These are phyloP conservation scores for Orthonyx spaldingii DNA, from an alignment of 2,113 vertebrate genomes.

Conservation along the genomic window DNA sequence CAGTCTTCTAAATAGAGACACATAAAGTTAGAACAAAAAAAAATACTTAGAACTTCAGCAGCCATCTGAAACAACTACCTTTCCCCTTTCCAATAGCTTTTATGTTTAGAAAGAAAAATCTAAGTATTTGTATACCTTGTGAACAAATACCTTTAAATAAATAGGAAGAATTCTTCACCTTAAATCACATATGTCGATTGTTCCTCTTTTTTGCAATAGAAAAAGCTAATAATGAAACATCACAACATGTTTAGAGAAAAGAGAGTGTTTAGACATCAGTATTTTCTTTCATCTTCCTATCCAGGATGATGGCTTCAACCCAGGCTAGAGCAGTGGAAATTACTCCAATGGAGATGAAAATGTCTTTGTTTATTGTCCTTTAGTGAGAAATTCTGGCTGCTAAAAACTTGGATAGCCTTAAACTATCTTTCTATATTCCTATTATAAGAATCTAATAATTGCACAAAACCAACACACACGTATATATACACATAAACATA, in stretches of 20 bases:
- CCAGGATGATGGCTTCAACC: neutral
- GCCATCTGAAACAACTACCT: neutral
- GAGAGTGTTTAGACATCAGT: neutral
- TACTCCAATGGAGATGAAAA: neutral
- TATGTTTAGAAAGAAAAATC: neutral
- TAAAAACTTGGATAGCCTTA: neutral
- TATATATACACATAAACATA: neutral
- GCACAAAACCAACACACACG: neutral
- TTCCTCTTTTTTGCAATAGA: neutral
- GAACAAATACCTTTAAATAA: neutral
- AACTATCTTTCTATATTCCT: neutral
- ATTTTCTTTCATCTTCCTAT: neutral
- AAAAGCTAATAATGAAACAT: neutral
- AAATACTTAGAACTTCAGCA: neutral
- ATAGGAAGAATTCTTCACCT: neutral
- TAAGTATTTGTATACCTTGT: neutral
- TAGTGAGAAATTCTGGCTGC: neutral
- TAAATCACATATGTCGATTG: neutral
- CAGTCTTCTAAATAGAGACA: neutral
- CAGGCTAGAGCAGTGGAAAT: neutral
- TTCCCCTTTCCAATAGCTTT: neutral
- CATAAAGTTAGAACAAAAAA: neutral
- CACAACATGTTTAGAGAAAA: neutral
- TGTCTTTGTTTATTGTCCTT: neutral
- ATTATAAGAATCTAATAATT: neutral